phyloP scores from a whole-genome alignment of 2,113 vertebrate species.

The Cebidichthys violaceus region DNA sequence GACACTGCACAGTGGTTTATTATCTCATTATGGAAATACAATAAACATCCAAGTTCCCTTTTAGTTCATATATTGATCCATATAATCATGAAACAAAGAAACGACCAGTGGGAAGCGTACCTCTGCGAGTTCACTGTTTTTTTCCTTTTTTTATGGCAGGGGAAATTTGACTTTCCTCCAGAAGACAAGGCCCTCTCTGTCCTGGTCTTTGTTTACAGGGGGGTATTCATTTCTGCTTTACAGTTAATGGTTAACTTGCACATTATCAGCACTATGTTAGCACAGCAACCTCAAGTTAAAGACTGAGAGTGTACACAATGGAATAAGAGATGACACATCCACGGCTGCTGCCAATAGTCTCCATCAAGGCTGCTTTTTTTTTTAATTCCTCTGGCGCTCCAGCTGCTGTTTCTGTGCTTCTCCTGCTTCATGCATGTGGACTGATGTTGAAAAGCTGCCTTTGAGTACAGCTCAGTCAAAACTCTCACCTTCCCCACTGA shows the following conservation, averaged over 20 bases:
- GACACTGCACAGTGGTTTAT: background rate
- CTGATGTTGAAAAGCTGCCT: background rate
- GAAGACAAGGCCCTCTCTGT: slow-evolving; percentile 34
- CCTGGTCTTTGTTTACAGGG: slow-evolving; percentile 11
- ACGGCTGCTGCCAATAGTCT: background rate
- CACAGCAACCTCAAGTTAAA: background rate
- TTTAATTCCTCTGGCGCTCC: background rate
- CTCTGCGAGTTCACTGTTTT: background rate
- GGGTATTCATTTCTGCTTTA: slow-evolving; percentile 42
- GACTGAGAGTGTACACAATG: background rate
- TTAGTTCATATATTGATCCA: slow-evolving; percentile 53
- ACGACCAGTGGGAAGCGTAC: background rate
- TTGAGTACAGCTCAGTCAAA: background rate
- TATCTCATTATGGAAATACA: slow-evolving; percentile 30
- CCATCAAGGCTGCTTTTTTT: background rate
- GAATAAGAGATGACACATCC: slow-evolving; percentile 7
- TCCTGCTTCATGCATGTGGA: background rate
- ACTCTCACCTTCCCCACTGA: slow-evolving; percentile 89
- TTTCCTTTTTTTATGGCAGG: slow-evolving; percentile 3
- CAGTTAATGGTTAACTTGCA: slow-evolving; percentile 66
- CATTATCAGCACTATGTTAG: slow-evolving; percentile 15
- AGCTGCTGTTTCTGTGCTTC: background rate
- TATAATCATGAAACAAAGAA: slow-evolving; percentile 20
- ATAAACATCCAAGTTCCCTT: slow-evolving; percentile 33
- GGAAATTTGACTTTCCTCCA: slow-evolving; percentile 5